A percentile compares a stretch with the other conserved stretches of the same genome.
Conservation (phyloP, 2,113 vertebrate species). For the Hippocampus abdominalis region DNA sequence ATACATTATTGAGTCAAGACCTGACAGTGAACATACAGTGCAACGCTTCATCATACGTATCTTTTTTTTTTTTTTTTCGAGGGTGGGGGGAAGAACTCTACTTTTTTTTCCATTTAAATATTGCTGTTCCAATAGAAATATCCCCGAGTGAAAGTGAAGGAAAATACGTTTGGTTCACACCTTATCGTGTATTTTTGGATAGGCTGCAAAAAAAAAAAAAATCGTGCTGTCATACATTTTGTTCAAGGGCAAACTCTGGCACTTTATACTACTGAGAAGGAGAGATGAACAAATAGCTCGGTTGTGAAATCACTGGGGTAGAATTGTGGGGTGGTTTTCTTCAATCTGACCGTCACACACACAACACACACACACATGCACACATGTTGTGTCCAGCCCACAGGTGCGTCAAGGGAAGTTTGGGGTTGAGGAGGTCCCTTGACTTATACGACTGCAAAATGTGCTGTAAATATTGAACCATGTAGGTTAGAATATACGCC, state of each 20-base stretch:
- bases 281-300: conserved; percentile 20
- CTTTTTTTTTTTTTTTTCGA: neutral
- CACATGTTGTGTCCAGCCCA: conserved; percentile 22
- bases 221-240: conserved; percentile 54
- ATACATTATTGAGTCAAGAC: neutral
- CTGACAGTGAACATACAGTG: neutral
- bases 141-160: neutral
- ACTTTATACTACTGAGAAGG: conserved; percentile 77
- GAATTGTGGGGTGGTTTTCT: conserved; percentile 21
- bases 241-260: conserved; percentile 76
- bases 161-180: conserved; percentile 26
- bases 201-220: conserved; percentile 12
- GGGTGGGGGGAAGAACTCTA: no score
- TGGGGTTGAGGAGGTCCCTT: conserved; percentile 53
- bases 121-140: conserved; percentile 1
- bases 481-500: conserved; percentile 85
- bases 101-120: neutral
- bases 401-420: conserved; percentile 46
- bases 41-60: neutral
- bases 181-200: neutral
- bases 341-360: conserved; percentile 12
- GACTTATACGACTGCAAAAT: conserved; percentile 43
- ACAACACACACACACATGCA: neutral
- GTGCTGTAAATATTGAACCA: conserved; percentile 80
- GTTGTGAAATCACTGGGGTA: neutral